These are phyloP conservation scores for Apamea crenata DNA, from an alignment of 2,888 invertebrate species.

Conservation along the genomic window DNA sequence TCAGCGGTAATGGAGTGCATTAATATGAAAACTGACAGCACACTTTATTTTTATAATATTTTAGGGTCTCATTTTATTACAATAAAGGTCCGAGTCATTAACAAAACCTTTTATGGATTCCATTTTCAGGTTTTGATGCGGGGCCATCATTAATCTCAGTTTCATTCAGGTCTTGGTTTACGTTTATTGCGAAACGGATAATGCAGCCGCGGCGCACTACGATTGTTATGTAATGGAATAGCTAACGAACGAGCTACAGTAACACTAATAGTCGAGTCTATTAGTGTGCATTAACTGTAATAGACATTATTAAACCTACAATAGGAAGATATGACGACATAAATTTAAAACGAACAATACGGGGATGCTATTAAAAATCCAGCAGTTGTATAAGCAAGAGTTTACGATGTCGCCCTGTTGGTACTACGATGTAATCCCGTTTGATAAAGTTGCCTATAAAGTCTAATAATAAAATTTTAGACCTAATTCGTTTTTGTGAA, in stretches of 20 bases:
- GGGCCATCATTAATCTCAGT: slow-evolving; percentile 38
- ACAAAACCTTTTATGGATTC: slow-evolving; percentile 29
- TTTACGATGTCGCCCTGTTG: slow-evolving; percentile 77
- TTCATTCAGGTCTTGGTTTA: slow-evolving; percentile 31
- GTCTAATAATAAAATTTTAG: slow-evolving; percentile 81
- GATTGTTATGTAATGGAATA: slow-evolving; percentile 39
- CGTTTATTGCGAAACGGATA: slow-evolving; percentile 32
- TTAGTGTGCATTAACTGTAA: slow-evolving; percentile 54
- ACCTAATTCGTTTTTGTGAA: slow-evolving; percentile 83
- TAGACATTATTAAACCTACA: slow-evolving; percentile 67
- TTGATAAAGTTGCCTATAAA: slow-evolving; percentile 83
- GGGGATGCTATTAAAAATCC: slow-evolving; percentile 74
- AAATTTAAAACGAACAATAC: slow-evolving; percentile 75
- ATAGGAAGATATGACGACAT: slow-evolving; percentile 75
- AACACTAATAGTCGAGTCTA: slow-evolving; percentile 39
- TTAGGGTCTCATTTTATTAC: slow-evolving; percentile 16
- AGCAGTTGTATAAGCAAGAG: slow-evolving; percentile 72
- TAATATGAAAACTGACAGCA: slow-evolving; percentile 75
- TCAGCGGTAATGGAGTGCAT: slow-evolving; percentile 72
- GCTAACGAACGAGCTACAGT: slow-evolving; percentile 31
- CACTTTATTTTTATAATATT: slow-evolving; percentile 66
- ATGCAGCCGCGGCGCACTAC: slow-evolving; percentile 3
- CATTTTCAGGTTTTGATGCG: slow-evolving; percentile 41
- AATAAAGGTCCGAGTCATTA: slow-evolving; percentile 19
- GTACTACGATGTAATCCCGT: slow-evolving; percentile 77